These are phyloP conservation scores for Schlechtendalia chinensis DNA, from an alignment of 1,140 invertebrate species.

Conservation along the genomic window DNA sequence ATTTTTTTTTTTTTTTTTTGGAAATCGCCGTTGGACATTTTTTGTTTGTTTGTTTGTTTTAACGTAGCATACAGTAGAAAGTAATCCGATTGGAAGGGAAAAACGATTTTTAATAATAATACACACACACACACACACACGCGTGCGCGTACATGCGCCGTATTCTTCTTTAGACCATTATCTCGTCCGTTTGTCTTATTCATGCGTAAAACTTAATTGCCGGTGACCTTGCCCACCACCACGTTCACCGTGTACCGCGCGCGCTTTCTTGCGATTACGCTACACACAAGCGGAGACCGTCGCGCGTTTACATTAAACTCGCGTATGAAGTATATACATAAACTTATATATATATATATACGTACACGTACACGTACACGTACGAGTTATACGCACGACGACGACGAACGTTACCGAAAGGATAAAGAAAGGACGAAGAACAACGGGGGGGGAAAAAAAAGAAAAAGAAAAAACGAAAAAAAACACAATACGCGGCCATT, in stretches of 20 bases:
- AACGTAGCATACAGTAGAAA: conserved; percentile 18
- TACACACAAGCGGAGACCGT: not conserved
- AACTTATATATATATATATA: no score
- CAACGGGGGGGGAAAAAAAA: no score
- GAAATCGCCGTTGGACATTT: not conserved
- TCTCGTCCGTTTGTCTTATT: conserved; percentile 34
- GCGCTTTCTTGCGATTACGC: conserved; percentile 36
- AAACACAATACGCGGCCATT: conserved; percentile 25
- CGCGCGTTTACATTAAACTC: not conserved
- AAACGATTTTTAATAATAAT: conserved; percentile 32
- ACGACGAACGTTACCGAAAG: conserved; percentile 33
- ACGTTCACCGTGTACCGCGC: conserved; percentile 22
- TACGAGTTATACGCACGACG: no score
- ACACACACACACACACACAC: no score
- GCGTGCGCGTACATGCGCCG: not conserved
- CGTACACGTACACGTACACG: no score
- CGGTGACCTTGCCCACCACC: conserved; percentile 39
- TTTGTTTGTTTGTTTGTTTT: not conserved
- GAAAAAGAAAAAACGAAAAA: not conserved
- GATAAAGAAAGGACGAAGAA: not conserved
- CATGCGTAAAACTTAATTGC: conserved; percentile 43
- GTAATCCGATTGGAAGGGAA: conserved; percentile 25
- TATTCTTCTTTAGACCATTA: conserved; percentile 35
- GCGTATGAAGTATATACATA: no score
- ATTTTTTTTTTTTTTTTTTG: conserved; percentile 14